These are phyloP conservation scores for Sternotherus odoratus DNA, from an alignment of 2,797 vertebrate genomes.

Conservation along the genomic window DNA sequence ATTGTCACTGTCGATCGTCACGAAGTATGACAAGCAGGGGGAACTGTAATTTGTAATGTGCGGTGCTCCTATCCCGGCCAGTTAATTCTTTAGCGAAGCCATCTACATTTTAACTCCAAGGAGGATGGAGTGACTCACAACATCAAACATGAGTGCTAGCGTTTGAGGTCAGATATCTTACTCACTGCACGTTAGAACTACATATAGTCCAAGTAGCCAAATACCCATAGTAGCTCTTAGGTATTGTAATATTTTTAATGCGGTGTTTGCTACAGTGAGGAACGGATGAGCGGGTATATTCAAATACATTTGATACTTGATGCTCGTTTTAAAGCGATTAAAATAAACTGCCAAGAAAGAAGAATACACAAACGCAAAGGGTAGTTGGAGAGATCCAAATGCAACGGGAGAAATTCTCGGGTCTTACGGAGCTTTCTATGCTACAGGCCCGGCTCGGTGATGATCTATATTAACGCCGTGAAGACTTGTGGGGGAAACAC, in stretches of 20 bases:
- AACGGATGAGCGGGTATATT: not conserved
- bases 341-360: not conserved
- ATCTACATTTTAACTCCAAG: not conserved
- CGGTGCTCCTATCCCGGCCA: no score
- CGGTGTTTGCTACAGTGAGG: no score
- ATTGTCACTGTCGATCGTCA: not conserved
- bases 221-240: not conserved
- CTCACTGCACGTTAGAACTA: no score
- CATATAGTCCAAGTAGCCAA: not conserved
- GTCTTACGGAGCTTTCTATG: not conserved
- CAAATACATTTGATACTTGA: not conserved
- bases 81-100: not conserved
- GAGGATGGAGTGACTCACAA: not conserved
- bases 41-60: not conserved
- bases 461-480: not conserved
- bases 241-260: not conserved
- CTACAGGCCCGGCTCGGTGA: not conserved
- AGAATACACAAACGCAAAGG: not conserved
- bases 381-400: not conserved
- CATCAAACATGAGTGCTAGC: not conserved
- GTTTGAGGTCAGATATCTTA: not conserved
- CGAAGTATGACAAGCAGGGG: not conserved
- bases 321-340: not conserved
- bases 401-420: not conserved
- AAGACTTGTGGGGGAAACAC: not conserved